Percentiles rank a stretch among this genome's conserved stretches.
phyloP scores from a whole-genome alignment of 1,140 invertebrate species.

The Drosophila auraria region DNA sequence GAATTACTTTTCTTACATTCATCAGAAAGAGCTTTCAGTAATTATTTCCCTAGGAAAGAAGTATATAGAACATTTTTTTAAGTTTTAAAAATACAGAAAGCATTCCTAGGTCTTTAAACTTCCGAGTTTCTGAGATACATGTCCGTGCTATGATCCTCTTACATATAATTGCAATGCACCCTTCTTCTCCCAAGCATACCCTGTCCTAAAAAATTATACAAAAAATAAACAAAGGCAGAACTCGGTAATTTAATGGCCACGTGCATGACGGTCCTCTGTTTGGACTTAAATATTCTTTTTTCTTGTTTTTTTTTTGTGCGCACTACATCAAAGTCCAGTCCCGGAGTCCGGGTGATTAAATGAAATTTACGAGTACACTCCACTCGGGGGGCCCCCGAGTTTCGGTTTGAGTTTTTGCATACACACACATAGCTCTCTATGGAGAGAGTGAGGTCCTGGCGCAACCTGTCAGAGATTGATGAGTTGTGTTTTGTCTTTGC shows the following conservation, averaged over 20 bases:
- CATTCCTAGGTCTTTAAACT: too few relatives aligned
- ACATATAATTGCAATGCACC: too few relatives aligned
- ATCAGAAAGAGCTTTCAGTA: too few relatives aligned
- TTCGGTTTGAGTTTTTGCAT: conserved; percentile 57
- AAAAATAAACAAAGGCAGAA: neutral
- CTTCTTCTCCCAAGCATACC: too few relatives aligned
- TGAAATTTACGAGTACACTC: conserved; percentile 74
- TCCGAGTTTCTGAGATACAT: too few relatives aligned
- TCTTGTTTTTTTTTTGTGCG: conserved; percentile 47
- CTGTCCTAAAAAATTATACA: conserved; percentile 3
- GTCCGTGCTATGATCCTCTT: neutral
- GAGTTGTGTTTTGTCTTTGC: conserved; percentile 64
- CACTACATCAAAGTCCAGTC: conserved; percentile 71
- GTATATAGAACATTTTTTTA: too few relatives aligned
- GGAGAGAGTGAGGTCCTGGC: neutral
- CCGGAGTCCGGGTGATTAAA: conserved; percentile 62
- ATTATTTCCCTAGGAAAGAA: too few relatives aligned
- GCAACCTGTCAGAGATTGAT: conserved; percentile 72
- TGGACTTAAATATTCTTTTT: conserved; percentile 63
- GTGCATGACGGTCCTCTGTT: conserved; percentile 39
- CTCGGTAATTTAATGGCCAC: conserved; percentile 65
- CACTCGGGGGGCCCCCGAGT: neutral
- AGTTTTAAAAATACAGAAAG: too few relatives aligned
- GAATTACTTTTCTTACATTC: too few relatives aligned
- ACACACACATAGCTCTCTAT: conserved; percentile 11